These are phyloP conservation scores for Cotesia glomerata DNA, from an alignment of 1,140 invertebrate genomes.

Conservation along the genomic window DNA sequence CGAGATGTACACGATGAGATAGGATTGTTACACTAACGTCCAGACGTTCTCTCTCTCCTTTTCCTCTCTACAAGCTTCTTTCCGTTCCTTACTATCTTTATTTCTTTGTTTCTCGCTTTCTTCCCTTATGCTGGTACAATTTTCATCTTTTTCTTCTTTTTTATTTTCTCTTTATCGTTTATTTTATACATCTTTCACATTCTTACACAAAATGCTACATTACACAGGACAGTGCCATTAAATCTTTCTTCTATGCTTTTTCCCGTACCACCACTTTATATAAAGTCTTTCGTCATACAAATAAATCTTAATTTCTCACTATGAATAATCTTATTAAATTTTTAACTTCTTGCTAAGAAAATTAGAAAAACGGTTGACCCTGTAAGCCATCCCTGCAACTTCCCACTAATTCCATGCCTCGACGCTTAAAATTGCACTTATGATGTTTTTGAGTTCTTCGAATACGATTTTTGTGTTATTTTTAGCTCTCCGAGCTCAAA, in stretches of 20 bases:
- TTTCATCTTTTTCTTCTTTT: conserved; percentile 1
- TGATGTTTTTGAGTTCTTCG: no score
- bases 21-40: conserved; percentile 37
- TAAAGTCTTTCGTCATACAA: conserved; percentile 55
- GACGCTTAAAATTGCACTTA: no score
- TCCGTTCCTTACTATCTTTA: conserved; percentile 12
- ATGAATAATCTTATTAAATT: neutral
- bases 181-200: neutral
- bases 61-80: conserved; percentile 1
- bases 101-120: conserved; percentile 14
- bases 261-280: conserved; percentile 45
- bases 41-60: conserved; percentile 35
- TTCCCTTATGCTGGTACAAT: neutral
- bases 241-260: neutral
- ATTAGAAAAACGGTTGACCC: no score
- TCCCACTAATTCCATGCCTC: no score
- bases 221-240: neutral
- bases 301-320: conserved; percentile 34
- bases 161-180: conserved; percentile 8
- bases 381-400: no score
- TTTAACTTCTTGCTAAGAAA: conserved; percentile 37
- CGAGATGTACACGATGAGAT: conserved; percentile 33
- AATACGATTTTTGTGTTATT: no score
- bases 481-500: no score
- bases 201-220: neutral